Evolutionary conservation across 2,113 vertebrate genomes (phyloP).

Genomic region (Dicerorhinus sumatrensis): DNA sequence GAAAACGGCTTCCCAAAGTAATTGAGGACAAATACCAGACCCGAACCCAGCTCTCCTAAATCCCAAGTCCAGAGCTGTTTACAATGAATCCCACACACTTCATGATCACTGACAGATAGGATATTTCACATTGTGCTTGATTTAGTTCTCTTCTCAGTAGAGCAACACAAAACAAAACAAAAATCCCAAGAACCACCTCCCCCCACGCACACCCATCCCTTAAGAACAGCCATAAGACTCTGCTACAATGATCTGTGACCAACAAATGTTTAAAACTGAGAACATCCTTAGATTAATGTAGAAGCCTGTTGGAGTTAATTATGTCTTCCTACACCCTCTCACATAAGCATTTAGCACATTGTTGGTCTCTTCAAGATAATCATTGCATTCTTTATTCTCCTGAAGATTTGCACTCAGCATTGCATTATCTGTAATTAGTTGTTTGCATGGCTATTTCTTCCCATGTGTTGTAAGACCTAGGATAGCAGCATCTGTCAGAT

Average conservation of each 20-base stretch:
- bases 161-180: neutral
- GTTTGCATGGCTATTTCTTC: neutral
- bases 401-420: neutral
- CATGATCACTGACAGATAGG: neutral
- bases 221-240: neutral
- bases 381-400: neutral
- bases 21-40: constrained; percentile 35
- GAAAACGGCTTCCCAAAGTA: constrained; percentile 5
- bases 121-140: neutral
- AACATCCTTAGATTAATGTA: neutral
- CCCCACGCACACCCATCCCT: neutral
- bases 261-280: neutral
- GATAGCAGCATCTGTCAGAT: neutral
- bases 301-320: neutral
- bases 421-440: neutral
- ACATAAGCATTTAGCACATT: neutral
- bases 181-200: neutral
- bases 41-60: constrained; percentile 5
- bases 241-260: neutral
- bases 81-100: neutral
- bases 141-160: constrained; percentile 12
- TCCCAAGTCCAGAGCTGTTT: neutral
- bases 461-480: neutral
- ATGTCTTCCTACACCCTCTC: neutral
- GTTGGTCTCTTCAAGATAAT: neutral